These are phyloP conservation scores for Tenthredo livida DNA, from an alignment of 2,888 invertebrate species.

Conservation along the genomic window DNA sequence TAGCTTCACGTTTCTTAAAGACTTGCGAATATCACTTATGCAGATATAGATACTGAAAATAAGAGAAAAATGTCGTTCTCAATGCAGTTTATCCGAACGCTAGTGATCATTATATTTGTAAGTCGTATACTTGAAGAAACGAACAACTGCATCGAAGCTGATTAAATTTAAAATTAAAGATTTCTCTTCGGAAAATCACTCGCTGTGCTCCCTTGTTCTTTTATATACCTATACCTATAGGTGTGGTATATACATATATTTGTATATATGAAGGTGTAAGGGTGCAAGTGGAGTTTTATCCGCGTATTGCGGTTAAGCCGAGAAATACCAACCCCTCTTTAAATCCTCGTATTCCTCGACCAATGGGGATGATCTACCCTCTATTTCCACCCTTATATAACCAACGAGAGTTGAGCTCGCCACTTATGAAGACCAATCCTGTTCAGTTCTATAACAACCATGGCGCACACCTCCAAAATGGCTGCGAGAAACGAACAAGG, in stretches of 20 bases:
- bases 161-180: not conserved
- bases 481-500: slow-evolving; percentile 73
- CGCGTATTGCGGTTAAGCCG: slow-evolving; percentile 7
- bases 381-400: slow-evolving; percentile 54
- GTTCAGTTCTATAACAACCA: slow-evolving; percentile 58
- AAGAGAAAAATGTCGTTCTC: not conserved
- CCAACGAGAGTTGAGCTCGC: slow-evolving; percentile 62
- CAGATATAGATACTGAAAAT: not conserved
- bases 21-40: not conserved
- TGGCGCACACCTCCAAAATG: slow-evolving; percentile 76
- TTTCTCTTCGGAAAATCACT: not conserved
- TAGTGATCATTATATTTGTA: not conserved
- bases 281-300: not conserved
- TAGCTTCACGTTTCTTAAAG: not conserved
- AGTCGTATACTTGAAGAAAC: not conserved
- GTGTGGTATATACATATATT: not conserved
- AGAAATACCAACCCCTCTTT: slow-evolving; percentile 37
- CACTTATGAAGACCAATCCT: slow-evolving; percentile 66
- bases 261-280: too few relatives aligned
- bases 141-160: not conserved
- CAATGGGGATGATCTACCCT: slow-evolving; percentile 61
- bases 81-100: not conserved
- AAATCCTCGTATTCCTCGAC: slow-evolving; percentile 53
- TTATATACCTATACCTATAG: not conserved
- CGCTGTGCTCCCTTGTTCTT: not conserved